phyloP scores from a whole-genome alignment of 2,888 invertebrate species.

The Chrysolina haemoptera region DNA sequence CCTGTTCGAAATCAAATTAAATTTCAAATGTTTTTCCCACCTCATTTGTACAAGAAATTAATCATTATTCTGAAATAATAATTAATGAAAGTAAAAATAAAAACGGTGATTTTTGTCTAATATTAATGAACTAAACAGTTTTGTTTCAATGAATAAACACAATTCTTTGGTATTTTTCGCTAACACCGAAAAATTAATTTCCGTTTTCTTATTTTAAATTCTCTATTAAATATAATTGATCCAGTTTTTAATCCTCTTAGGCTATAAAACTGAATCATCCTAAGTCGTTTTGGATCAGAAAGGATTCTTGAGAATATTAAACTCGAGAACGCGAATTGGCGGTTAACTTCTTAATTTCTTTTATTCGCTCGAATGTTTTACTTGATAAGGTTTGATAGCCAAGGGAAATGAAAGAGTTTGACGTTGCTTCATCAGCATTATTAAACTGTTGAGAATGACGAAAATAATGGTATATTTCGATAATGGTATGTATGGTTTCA shows the following conservation, averaged over 20 bases:
- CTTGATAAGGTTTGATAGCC: slow-evolving; percentile 49
- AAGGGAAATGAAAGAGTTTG: slow-evolving; percentile 36
- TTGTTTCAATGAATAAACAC: too few relatives aligned
- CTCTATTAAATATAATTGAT: slow-evolving; percentile 52
- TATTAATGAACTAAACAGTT: too few relatives aligned
- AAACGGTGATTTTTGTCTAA: too few relatives aligned
- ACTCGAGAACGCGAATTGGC: slow-evolving; percentile 54
- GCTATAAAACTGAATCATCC: slow-evolving; percentile 52
- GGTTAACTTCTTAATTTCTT: slow-evolving; percentile 59
- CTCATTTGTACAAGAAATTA: too few relatives aligned
- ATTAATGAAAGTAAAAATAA: too few relatives aligned
- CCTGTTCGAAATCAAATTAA: too few relatives aligned
- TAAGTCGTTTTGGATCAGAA: slow-evolving; percentile 49
- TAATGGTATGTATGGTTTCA: too few relatives aligned
- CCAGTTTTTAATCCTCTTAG: slow-evolving; percentile 51
- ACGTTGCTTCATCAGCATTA: slow-evolving; percentile 28
- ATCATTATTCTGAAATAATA: too few relatives aligned
- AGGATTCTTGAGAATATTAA: slow-evolving; percentile 54
- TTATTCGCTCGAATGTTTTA: slow-evolving; percentile 51
- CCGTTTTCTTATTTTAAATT: slow-evolving; percentile 33
- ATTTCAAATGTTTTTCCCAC: too few relatives aligned
- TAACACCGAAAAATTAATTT: too few relatives aligned
- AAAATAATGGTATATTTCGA: background rate
- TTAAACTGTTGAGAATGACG: slow-evolving; percentile 26
- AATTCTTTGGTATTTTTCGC: too few relatives aligned